Evolutionary conservation across 2,113 vertebrate genomes (phyloP).

Genomic region (Poeciliopsis prolifica): DNA sequence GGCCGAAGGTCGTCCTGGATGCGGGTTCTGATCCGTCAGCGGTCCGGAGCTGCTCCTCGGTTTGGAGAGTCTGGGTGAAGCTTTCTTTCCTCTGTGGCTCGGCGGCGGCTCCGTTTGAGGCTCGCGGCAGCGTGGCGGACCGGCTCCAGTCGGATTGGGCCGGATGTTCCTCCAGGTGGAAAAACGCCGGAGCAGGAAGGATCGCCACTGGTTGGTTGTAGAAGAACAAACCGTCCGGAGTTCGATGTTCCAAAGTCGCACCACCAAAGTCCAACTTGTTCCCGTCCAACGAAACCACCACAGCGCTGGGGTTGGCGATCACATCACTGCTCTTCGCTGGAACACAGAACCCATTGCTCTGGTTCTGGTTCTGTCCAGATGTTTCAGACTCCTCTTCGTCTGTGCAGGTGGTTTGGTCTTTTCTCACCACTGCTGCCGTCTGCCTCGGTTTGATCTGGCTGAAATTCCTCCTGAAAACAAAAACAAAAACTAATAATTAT

Average conservation of each 20-base stretch:
- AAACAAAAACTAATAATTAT: neutral
- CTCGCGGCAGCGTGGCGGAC: conserved; percentile 83
- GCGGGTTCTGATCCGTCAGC: conserved; percentile 68
- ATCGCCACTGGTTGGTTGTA: conserved; percentile 89
- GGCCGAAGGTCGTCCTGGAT: conserved; percentile 78
- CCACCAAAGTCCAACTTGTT: conserved; percentile 32
- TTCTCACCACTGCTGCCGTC: conserved; percentile 76
- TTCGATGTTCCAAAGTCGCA: conserved; percentile 57
- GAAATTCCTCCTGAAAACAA: conserved; percentile 71
- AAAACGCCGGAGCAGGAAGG: conserved; percentile 85
- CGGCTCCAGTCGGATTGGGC: conserved; percentile 78
- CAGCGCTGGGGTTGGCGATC: conserved; percentile 69
- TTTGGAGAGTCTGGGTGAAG: conserved; percentile 78
- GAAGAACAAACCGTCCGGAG: conserved; percentile 79
- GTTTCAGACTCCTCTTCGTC: conserved; percentile 77
- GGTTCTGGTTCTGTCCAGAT: conserved; percentile 48
- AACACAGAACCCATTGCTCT: neutral
- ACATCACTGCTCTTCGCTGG: conserved; percentile 70
- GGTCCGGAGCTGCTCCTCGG: conserved; percentile 69
- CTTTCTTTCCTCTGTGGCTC: conserved; percentile 76
- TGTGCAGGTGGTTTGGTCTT: conserved; percentile 89
- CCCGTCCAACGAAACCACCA: conserved; percentile 27
- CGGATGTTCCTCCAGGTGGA: conserved; percentile 81
- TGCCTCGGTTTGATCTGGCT: conserved; percentile 68
- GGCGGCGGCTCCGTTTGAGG: conserved; percentile 33